Base-by-base conservation (phyloP, 2,113 vertebrate species). In the Hemicordylus capensis region DNA sequence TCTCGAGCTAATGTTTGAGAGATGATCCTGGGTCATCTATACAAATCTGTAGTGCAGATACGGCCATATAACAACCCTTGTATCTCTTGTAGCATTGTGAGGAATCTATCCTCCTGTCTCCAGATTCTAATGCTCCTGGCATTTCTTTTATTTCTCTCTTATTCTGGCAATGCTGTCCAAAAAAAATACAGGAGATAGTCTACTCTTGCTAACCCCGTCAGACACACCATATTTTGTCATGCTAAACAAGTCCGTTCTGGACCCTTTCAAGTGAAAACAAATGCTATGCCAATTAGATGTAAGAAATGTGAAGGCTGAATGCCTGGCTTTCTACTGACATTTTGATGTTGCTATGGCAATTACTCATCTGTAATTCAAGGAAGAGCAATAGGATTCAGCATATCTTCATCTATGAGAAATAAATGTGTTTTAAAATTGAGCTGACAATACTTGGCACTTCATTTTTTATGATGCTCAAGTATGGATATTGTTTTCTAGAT, bases 301-400 rank as follows among this genome's bases (percentile, higher is more conserved):
- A 80, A 58, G 89, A 76, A 85, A 86, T 9, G 80, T 46, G n/a
- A 63, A 90, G 42, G 88, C 76, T 54, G 61, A 84, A 77, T 74
- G 76, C 51, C 46, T 81, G 44, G 48, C 69, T 92, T 63, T 87
- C 83, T 22, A 59, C 76, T 86, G 44, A 86, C n/a, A 78, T 82
- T 90, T 93, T 72, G 75, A 90, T 72, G 81, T 93, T 92, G 81
- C 85, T 89, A 84, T 90, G 78, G 90, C 85, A 73, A 92, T 83
- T 0, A 1, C 28, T 89, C 19, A 88, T 84, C 80, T 90, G 48
- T 76, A 87, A 87, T 63, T 70, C 80, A 93, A 88, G 83, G 37
- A 64, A 74, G 80, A 39, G 58, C 79, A 80, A 85, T 0, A 67
- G 28, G 44, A 85, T 85, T 81, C 64, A 85, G 22, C 56, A 84